These are phyloP conservation scores for Drosophila meridionalis DNA, from an alignment of 2,888 invertebrate species.

Conservation along the genomic window DNA sequence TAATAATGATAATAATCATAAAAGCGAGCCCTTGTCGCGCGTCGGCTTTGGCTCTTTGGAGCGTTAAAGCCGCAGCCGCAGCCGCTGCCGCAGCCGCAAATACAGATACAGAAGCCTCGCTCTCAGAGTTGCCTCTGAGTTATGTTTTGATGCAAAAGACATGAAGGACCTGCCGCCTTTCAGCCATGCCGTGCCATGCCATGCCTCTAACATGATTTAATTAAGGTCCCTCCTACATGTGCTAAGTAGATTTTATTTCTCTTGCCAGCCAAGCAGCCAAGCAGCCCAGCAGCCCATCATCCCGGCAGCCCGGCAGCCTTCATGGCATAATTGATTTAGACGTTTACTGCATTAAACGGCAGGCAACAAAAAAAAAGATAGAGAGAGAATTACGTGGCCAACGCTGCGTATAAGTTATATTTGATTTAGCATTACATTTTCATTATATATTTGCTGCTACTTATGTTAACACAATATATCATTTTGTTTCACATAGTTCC, in stretches of 20 bases:
- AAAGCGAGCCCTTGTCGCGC: slow-evolving; percentile 61
- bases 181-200: neutral
- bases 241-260: slow-evolving; percentile 77
- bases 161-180: slow-evolving; percentile 39
- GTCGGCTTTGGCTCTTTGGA: slow-evolving; percentile 34
- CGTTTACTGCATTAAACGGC: slow-evolving; percentile 70
- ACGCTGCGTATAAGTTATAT: slow-evolving; percentile 61
- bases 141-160: slow-evolving; percentile 52
- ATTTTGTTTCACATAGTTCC: slow-evolving; percentile 13
- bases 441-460: slow-evolving; percentile 25
- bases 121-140: slow-evolving; percentile 32
- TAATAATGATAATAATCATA: slow-evolving; percentile 74
- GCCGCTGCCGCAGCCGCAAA: slow-evolving; percentile 33
- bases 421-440: slow-evolving; percentile 58
- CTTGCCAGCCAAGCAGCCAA: slow-evolving; percentile 34
- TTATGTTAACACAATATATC: slow-evolving; percentile 59
- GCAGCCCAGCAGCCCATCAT: neutral
- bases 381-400: slow-evolving; percentile 24
- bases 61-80: slow-evolving; percentile 53
- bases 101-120: neutral
- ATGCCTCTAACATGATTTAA: slow-evolving; percentile 70
- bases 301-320: slow-evolving; percentile 22
- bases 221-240: slow-evolving; percentile 73
- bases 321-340: slow-evolving; percentile 71
- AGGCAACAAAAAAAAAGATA: slow-evolving; percentile 27